A percentile compares a stretch with the other conserved stretches of the same genome.
phyloP scores from a whole-genome alignment of 1,140 invertebrate species.

The Bombus waltoni region DNA sequence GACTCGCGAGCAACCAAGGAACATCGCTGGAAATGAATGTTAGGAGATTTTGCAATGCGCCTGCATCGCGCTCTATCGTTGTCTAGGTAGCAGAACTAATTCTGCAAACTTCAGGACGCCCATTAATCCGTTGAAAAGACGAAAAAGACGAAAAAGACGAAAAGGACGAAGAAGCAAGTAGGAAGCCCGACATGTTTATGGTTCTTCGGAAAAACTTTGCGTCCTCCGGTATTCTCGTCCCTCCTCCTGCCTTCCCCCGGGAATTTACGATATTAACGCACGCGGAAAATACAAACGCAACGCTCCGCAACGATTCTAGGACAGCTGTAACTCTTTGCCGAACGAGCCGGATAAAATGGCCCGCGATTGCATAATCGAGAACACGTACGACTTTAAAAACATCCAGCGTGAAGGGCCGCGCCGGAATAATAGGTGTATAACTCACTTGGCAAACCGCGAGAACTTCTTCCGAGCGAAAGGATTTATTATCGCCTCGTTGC shows the following conservation, averaged over 20 bases:
- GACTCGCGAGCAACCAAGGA: not conserved
- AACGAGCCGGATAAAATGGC: not conserved
- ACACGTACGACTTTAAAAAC: conserved; percentile 24
- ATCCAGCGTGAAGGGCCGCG: not conserved
- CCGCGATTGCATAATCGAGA: conserved; percentile 32
- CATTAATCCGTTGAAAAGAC: not conserved
- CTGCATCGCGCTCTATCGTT: conserved; percentile 7
- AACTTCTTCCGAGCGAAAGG: not conserved
- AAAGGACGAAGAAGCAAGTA: too few species aligned
- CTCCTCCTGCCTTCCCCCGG: not conserved
- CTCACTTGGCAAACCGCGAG: not conserved
- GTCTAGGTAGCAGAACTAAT: conserved; percentile 51
- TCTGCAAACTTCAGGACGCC: conserved; percentile 35
- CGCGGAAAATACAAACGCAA: conserved; percentile 21
- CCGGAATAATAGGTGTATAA: conserved; percentile 34
- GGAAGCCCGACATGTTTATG: conserved; percentile 20
- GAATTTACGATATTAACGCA: conserved; percentile 51
- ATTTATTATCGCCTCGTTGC: conserved; percentile 28
- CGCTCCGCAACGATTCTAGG: not conserved
- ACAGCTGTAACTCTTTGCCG: conserved; percentile 4
- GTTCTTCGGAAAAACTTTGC: conserved; percentile 26
- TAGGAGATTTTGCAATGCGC: conserved; percentile 31
- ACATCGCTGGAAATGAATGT: conserved; percentile 15
- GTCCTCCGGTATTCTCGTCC: too few species aligned
- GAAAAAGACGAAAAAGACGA: not conserved